Evolutionary conservation across 2,113 vertebrate genomes (phyloP), one percentile per base, ranked within the genome.

Genomic region (Lycaon pictus): DNA sequence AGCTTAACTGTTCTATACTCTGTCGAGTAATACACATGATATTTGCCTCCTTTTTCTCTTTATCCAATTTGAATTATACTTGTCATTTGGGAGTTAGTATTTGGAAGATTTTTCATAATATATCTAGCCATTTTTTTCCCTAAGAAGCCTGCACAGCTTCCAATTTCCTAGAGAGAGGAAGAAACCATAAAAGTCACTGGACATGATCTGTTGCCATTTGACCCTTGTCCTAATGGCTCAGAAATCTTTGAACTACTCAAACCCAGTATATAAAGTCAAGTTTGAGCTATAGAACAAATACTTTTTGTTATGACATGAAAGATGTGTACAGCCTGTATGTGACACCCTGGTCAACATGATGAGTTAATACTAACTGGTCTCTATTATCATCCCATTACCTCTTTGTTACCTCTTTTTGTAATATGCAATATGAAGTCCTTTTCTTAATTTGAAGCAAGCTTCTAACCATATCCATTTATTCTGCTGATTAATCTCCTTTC

Each of bases 381-480:
- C 35, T 58, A 20, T 82, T 48, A 32, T 32, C 51, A 53, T 55
- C 82, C 12, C 19, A 29, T 1, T 43, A 43, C 43, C 43, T 72
- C 43, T 16, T 19, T 13, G n/a, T 76, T 51, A 62, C 23, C 60
- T 69, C 43, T 60, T 62, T 95, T 35, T 62, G 29, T n/a, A 48
- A 51, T 62, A 55, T 71, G 29, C n/a, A 56, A 37, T 51, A 55
- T 63, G 76, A 95, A 85, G 13, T 67, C 29, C 11, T 95, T 88
- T 60, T 77, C 74, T 86, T 92, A 76, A 95, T 60, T 95, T 79
- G 7, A 56, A 29, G 67, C 90, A 86, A 92, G 37, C 1, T 23
- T 95, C 37, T 71, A 80, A 90, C 82, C 7, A 69, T 67, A 95
- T 27, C n/a, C 51, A 74, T 96, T 91, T 95, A 94, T 94, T 97